These are phyloP conservation scores for Lepas anatifera DNA, from an alignment of 2,888 invertebrate genomes.

Conservation along the genomic window DNA sequence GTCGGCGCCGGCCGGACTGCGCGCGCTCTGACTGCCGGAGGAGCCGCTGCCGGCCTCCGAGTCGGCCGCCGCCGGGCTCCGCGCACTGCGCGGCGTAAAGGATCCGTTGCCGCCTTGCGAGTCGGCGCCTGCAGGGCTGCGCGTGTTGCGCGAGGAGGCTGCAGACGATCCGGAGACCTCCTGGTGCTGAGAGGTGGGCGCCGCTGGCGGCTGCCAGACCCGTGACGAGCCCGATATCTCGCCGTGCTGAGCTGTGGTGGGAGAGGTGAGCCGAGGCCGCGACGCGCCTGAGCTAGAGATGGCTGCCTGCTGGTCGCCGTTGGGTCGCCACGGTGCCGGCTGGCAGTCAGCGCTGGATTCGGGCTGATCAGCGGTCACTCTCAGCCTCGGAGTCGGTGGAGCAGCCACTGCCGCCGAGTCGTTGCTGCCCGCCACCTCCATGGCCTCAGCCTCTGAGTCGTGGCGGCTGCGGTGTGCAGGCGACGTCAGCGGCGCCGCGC, in stretches of 20 bases:
- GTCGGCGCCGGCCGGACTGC: slow-evolving; percentile 7
- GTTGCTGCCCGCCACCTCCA: neutral
- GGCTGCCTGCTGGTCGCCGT: slow-evolving; percentile 11
- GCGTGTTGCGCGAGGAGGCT: neutral
- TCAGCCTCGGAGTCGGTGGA: neutral
- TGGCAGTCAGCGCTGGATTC: neutral
- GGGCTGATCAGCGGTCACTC: neutral
- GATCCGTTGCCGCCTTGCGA: neutral
- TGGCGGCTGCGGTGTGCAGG: neutral
- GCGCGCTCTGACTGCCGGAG: neutral
- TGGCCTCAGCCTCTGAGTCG: slow-evolving; percentile 5
- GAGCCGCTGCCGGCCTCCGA: neutral
- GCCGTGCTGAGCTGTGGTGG: neutral
- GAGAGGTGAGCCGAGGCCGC: neutral
- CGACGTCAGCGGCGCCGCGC: neutral
- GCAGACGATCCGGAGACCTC: slow-evolving; percentile 10
- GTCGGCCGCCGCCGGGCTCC: slow-evolving; percentile 2
- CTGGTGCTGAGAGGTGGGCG: slow-evolving; percentile 3
- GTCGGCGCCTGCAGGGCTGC: slow-evolving; percentile 7
- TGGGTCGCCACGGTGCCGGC: neutral
- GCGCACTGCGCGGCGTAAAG: neutral
- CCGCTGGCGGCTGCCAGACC: neutral
- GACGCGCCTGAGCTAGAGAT: neutral
- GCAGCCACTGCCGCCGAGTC: neutral
- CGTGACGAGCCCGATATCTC: neutral